Percentiles rank a stretch among this genome's conserved stretches.
These are phyloP conservation scores for Cacatua alba DNA, from an alignment of 2,113 vertebrate genomes.

Conservation along the genomic window DNA sequence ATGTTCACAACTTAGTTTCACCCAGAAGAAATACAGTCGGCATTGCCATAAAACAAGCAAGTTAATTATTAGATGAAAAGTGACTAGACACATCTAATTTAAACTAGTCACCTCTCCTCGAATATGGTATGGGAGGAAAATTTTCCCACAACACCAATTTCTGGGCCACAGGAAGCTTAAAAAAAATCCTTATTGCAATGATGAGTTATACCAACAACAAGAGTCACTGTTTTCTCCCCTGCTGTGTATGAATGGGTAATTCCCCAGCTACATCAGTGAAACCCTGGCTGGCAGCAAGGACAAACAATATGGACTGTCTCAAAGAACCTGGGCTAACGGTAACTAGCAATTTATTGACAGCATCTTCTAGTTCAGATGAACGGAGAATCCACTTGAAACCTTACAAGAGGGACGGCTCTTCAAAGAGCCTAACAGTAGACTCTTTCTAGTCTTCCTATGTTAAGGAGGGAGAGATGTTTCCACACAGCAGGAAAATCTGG, in stretches of 20 bases:
- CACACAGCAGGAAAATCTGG: background rate
- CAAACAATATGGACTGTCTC: fast-evolving
- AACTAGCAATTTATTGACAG: background rate
- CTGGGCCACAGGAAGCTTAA: background rate
- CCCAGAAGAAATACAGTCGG: fast-evolving
- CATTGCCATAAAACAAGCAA: background rate
- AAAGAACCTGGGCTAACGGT: background rate
- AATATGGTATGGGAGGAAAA: fast-evolving
- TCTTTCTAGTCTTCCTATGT: background rate
- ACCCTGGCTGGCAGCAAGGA: background rate
- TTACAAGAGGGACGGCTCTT: background rate
- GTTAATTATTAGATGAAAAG: background rate
- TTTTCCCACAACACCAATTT: fast-evolving
- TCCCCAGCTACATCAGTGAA: background rate
- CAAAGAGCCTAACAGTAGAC: background rate
- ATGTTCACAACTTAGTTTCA: fast-evolving
- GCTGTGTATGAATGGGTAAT: background rate
- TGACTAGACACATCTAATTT: no score
- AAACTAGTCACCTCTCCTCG: background rate
- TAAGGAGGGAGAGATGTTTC: background rate
- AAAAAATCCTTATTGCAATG: background rate
- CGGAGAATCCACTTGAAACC: background rate
- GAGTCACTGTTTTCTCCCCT: background rate
- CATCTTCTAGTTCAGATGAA: background rate
- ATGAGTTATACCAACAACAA: background rate